Evolutionary conservation across 2,888 invertebrate species (phyloP), one percentile per base, ranked within the genome.

Genomic region (Taenaris catops): DNA sequence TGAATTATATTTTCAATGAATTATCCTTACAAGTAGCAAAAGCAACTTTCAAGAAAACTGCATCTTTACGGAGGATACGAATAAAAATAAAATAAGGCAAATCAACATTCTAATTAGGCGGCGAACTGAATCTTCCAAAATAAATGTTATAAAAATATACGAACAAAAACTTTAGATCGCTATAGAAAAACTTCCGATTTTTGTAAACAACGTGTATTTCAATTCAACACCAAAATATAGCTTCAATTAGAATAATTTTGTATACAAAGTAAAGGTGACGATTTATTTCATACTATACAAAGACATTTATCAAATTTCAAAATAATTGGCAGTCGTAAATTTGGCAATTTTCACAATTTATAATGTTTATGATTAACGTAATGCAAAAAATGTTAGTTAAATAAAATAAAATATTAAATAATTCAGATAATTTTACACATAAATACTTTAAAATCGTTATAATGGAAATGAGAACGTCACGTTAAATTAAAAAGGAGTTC

Each of bases 91-190:
- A 44, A 46, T 48, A 53, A 48, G 44, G 39, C 43, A 53, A 50
- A 48, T 38, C 44, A 57, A 55, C 47, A 44, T 47, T 40, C 48
- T 58, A 61, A 53, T 47, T 46, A 42, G 54, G 58, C 53, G 47
- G 50, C 42, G 44, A 75, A 79, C 57, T 59, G 59, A 76, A 66
- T 84, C 86, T 84, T 86, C 86, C 86, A 86, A 86, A 86, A 86
- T 84, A 86, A 86, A 86, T 80, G 83, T 69, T 49, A 53, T 48
- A 40, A 63, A 69, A 75, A 58, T 47, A 58, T 60, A 58, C 58
- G 60, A 66, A 69, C 53, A 44, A 56, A 64, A 68, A 53, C 55
- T 51, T 46, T 41, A 41, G 21, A 38, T 21, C 23, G 34, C 25
- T 40, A 40, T 37, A 71, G 68, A 56, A 58, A 61, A 55, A 56